Base-by-base conservation (phyloP, 2,888 invertebrate genomes). In the Epinotia demarniana region DNA sequence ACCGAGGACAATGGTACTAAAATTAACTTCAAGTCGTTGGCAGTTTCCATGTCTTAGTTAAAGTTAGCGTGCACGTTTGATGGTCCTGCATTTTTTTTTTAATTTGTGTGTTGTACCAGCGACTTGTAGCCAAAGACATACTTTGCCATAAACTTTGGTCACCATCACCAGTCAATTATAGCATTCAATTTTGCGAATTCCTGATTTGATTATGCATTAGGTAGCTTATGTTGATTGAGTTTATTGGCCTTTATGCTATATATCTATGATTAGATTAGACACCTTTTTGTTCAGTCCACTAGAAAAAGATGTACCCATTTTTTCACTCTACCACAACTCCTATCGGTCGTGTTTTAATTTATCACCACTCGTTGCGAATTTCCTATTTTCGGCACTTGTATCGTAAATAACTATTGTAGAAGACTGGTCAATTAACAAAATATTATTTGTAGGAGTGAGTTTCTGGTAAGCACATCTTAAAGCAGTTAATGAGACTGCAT, bases 1-100 rank as follows among this genome's bases (percentile, higher is more conserved):
- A 82, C 84, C 77, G 88, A 89, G 77, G 90, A 92, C 78, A 88
- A 91, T 84, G 91, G 92, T 92, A 92, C 81, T 89, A 84, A 84
- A 79, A 82, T 77, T 81, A 77, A 68, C 68, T 23, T 43, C 55
- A 60, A 72, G 39, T 75, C 70, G 70, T 69, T 58, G 49, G 6
- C 61, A 55, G 61, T 67, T 61, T 67, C 66, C 23, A 18, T 43
- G 27, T 69, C 39, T 58, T 49, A 18, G 23, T 58, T 19, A 33
- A 64, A 23, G 39, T 62, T 63, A 46, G 49, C 19, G 12, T 49
- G 74, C 74, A 70, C 68, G 62, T 69, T 63, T 53, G 49, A 53
- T 62, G n/a, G 63, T 23, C 63, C 55, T 23, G 43, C 39, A 64
- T 64, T 70, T 60, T 18, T 60, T 18, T 33, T 18, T 1, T 6